Evolutionary conservation across 2,797 vertebrate genomes (phyloP).

Genomic region (Spea hammondii): DNA sequence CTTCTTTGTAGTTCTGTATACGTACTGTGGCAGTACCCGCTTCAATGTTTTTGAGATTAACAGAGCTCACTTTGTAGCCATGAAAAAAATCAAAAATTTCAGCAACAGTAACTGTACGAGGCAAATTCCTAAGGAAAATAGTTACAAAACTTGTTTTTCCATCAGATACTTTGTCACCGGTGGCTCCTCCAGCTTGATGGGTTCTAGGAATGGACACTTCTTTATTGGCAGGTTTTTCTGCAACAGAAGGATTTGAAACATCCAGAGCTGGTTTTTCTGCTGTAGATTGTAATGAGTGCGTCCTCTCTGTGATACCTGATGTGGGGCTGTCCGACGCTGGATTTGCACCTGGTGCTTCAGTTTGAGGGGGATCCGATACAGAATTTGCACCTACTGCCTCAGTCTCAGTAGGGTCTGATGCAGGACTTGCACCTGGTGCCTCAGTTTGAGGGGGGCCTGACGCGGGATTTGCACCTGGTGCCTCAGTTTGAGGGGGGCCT

Average conservation of each 20-base stretch:
- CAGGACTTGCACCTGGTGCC: no score
- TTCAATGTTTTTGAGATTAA: conserved; percentile 82
- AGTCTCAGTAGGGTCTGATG: no score
- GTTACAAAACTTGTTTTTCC: conserved; percentile 69
- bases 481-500: no score
- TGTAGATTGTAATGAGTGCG: background rate
- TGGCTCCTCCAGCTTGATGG: conserved; percentile 60
- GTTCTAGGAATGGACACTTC: background rate
- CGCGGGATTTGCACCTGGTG: no score
- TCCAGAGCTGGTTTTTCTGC: background rate
- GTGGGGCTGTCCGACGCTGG: no score
- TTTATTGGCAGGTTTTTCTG: background rate
- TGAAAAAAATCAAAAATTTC: conserved; percentile 97
- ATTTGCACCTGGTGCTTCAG: no score
- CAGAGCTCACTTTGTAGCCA: conserved; percentile 86
- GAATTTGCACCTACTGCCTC: no score
- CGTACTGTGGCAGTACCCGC: conserved; percentile 85
- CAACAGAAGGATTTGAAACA: background rate
- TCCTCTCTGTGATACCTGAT: background rate
- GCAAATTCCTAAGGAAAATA: conserved; percentile 84
- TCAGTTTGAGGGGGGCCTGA: no score
- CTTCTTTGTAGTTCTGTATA: conserved; percentile 86
- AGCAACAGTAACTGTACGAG: conserved; percentile 81
- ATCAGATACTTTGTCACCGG: conserved; percentile 56
- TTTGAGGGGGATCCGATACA: no score